These are phyloP conservation scores for Pteronura brasiliensis DNA, from an alignment of 2,113 vertebrate species.

Conservation along the genomic window DNA sequence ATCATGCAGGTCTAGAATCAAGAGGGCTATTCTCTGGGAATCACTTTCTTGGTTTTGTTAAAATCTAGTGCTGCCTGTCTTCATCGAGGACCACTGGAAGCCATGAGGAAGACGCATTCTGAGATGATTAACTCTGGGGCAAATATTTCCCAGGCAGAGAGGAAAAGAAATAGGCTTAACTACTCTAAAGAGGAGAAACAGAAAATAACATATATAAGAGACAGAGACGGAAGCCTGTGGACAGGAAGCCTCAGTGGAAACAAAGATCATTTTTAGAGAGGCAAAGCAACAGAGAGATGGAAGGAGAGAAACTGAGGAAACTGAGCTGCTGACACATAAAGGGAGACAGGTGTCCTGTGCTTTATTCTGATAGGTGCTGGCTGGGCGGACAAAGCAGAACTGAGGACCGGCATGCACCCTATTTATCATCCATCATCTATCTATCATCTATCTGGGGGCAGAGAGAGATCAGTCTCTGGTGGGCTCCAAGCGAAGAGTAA, in stretches of 20 bases:
- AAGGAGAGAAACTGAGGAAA: not conserved
- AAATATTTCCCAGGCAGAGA: constrained; percentile 8
- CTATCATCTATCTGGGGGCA: too few species aligned
- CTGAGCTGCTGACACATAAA: not conserved
- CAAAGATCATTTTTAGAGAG: not conserved
- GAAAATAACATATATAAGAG: not conserved
- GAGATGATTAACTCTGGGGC: not conserved
- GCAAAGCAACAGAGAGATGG: not conserved
- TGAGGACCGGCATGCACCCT: not conserved
- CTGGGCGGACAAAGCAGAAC: not conserved
- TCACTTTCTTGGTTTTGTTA: not conserved
- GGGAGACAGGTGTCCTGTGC: not conserved
- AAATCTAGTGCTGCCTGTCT: not conserved
- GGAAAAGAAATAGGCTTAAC: not conserved
- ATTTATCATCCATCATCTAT: not conserved
- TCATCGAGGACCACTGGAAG: not conserved
- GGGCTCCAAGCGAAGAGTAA: not conserved
- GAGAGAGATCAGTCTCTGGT: not conserved
- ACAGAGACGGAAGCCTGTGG: not conserved
- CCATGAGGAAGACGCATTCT: not conserved
- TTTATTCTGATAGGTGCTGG: not conserved
- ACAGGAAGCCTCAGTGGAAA: not conserved
- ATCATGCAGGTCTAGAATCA: not conserved
- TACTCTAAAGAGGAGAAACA: not conserved
- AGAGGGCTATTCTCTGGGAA: not conserved